These are phyloP conservation scores for Venustoraphidia nigricollis DNA, from an alignment of 2,888 invertebrate species.

Conservation along the genomic window DNA sequence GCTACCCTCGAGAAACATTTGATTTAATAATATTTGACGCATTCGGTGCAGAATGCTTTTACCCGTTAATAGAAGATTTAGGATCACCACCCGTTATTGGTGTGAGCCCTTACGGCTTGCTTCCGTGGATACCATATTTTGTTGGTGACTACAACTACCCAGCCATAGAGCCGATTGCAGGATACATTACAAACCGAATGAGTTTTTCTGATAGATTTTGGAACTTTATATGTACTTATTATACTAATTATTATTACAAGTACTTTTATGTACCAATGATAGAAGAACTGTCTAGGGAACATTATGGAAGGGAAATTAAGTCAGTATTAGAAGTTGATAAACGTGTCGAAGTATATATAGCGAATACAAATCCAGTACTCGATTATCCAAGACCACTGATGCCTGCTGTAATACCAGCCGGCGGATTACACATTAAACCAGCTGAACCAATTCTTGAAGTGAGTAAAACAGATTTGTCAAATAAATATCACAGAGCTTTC, in stretches of 20 bases:
- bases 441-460: conserved; percentile 18
- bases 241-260: no score
- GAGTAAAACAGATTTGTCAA: conserved; percentile 8
- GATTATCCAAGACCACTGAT: conserved; percentile 19
- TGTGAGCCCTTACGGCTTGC: neutral
- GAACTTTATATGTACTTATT: neutral
- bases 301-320: neutral
- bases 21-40: neutral
- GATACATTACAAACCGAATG: neutral
- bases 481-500: no score
- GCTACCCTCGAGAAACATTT: neutral
- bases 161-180: neutral
- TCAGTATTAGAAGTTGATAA: conserved; percentile 15
- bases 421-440: conserved; percentile 19
- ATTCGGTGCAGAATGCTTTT: neutral
- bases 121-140: neutral
- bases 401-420: conserved; percentile 20
- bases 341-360: conserved; percentile 21
- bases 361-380: conserved; percentile 21
- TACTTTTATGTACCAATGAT: no score
- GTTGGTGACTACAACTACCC: conserved; percentile 1
- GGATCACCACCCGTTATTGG: neutral
- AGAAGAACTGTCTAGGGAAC: neutral
- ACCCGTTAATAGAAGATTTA: conserved; percentile 1
- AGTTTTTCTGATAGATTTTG: neutral